Percentiles rank a stretch among this genome's conserved stretches.
Evolutionary conservation across 2,113 vertebrate genomes (phyloP).

Genomic region (Microcebus griseorufus): DNA sequence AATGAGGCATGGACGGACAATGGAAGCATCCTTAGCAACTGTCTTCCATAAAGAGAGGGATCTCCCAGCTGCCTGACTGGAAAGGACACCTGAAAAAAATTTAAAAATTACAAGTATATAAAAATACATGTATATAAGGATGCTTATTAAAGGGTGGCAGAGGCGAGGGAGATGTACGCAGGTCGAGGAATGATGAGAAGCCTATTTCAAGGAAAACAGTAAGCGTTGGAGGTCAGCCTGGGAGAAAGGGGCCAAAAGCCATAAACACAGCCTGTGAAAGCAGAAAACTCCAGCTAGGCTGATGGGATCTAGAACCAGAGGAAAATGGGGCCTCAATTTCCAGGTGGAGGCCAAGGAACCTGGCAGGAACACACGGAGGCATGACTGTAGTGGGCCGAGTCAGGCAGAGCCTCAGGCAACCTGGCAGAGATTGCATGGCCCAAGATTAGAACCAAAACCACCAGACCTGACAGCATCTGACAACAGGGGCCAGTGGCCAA

Average conservation of each 20-base stretch:
- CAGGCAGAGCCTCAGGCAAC: neutral
- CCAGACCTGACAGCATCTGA: neutral
- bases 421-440: neutral
- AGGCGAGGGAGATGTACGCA: fast-evolving
- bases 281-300: neutral
- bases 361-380: neutral
- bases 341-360: neutral
- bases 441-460: neutral
- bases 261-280: neutral
- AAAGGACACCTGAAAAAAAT: neutral
- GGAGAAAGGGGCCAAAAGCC: neutral
- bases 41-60: neutral
- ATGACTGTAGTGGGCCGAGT: neutral
- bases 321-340: neutral
- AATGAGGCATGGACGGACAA: neutral
- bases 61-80: neutral
- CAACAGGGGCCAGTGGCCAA: neutral
- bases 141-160: neutral
- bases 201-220: neutral
- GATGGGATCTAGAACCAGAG: neutral
- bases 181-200: neutral
- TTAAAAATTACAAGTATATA: neutral
- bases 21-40: neutral
- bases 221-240: neutral
- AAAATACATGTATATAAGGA: neutral